phyloP scores from a whole-genome alignment of 2,113 vertebrate genomes.

The Carassius auratus region DNA sequence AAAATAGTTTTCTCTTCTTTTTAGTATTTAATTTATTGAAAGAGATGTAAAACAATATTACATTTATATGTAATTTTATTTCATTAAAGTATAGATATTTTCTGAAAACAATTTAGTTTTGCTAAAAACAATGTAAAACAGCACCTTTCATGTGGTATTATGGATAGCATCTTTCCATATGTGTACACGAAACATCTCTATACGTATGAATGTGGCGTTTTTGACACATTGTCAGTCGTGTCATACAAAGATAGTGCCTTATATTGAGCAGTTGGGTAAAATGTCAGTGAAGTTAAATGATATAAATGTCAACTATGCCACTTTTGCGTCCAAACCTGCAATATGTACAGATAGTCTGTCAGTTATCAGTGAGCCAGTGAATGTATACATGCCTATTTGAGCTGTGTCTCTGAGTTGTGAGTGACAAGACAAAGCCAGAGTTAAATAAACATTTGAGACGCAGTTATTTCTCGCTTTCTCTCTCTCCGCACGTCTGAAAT shows the following conservation, averaged over 20 bases:
- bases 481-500: slow-evolving; percentile 70
- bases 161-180: slow-evolving; percentile 23
- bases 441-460: slow-evolving; percentile 81
- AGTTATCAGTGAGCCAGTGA: slow-evolving; percentile 48
- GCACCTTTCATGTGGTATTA: background rate
- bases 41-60: background rate
- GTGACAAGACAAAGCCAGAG: slow-evolving; percentile 72
- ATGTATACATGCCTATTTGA: slow-evolving; percentile 51
- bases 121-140: background rate
- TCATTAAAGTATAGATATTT: background rate
- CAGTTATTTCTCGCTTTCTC: slow-evolving; percentile 72
- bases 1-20: background rate
- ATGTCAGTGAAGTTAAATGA: slow-evolving; percentile 58
- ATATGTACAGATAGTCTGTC: slow-evolving; percentile 50
- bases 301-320: slow-evolving; percentile 58
- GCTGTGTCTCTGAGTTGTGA: slow-evolving; percentile 46
- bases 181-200: slow-evolving; percentile 9
- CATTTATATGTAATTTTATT: too few relatives aligned
- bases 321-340: slow-evolving; percentile 43
- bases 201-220: slow-evolving; percentile 1
- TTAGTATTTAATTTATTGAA: background rate
- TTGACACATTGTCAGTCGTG: background rate
- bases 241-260: slow-evolving; percentile 44
- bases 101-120: background rate
- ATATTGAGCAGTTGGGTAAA: slow-evolving; percentile 45